Conservation (phyloP, 2,113 vertebrate species). For the Turdus rufiventris region DNA sequence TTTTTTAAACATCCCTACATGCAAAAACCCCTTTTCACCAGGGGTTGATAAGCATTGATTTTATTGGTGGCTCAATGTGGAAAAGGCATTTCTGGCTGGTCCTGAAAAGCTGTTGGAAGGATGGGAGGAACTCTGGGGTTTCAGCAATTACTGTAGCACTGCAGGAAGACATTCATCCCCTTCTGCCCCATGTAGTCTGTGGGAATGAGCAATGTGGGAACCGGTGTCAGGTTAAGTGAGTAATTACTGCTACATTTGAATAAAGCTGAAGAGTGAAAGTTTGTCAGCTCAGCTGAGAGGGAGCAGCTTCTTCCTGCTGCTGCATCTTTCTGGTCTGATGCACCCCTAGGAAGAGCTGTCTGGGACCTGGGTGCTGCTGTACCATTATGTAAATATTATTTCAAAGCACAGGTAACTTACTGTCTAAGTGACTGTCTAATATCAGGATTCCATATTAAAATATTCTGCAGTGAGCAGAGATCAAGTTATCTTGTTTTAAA, state of each 20-base stretch:
- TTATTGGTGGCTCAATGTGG: not conserved
- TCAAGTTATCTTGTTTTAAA: not conserved
- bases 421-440: not conserved
- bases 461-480: not conserved
- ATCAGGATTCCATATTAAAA: not conserved
- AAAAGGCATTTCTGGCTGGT: not conserved
- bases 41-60: not conserved
- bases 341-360: not conserved
- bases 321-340: not conserved
- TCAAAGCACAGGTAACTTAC: not conserved
- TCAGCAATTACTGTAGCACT: not conserved
- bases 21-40: not conserved
- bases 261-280: not conserved
- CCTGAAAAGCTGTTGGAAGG: not conserved
- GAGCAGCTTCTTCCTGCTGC: not conserved
- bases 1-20: not conserved
- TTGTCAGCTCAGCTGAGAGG: not conserved
- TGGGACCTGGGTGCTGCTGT: not conserved
- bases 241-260: not conserved
- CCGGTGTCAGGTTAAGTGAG: not conserved
- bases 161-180: not conserved
- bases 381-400: not conserved
- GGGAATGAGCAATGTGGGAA: not conserved
- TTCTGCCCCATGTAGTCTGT: accelerated
- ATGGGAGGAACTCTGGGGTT: accelerated